These are phyloP conservation scores for Centroberyx gerrardi DNA, from an alignment of 2,797 vertebrate species.

Conservation along the genomic window DNA sequence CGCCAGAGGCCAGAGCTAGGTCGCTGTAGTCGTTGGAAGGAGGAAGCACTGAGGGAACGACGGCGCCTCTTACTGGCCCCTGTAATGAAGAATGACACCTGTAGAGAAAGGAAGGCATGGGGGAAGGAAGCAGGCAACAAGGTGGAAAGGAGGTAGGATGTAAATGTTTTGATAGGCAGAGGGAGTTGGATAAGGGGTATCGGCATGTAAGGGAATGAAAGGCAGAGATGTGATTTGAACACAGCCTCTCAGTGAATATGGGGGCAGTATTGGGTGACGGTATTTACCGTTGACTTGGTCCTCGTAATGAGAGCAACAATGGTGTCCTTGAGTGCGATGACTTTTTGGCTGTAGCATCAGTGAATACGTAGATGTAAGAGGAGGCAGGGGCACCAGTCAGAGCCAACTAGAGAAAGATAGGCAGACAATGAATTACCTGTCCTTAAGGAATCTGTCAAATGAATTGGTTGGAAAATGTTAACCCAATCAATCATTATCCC, in stretches of 20 bases:
- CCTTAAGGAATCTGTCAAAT: neutral
- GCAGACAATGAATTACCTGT: neutral
- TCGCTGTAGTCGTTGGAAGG: constrained; percentile 77
- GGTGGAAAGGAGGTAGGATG: neutral
- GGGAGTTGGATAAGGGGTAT: neutral
- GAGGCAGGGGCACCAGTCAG: constrained; percentile 80
- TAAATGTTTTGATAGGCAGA: neutral
- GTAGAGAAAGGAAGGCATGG: constrained; percentile 10
- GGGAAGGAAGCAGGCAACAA: too few species aligned
- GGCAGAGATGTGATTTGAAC: neutral
- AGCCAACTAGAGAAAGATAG: constrained; percentile 75
- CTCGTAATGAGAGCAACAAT: constrained; percentile 80
- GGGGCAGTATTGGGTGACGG: neutral
- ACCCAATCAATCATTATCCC: neutral
- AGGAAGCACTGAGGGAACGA: constrained; percentile 31
- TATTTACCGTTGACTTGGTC: constrained; percentile 80
- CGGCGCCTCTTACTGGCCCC: rapidly evolving
- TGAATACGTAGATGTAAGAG: constrained; percentile 85
- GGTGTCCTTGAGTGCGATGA: constrained; percentile 72
- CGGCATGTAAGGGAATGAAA: neutral
- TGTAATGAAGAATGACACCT: constrained; percentile 82
- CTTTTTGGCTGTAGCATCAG: constrained; percentile 84
- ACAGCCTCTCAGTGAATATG: neutral
- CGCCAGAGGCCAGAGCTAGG: constrained; percentile 83
- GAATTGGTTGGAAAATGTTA: too few species aligned